A percentile compares a stretch with the other conserved stretches of the same genome.
phyloP scores from a whole-genome alignment of 2,888 invertebrate genomes.

The Heteromyza rotundicornis region DNA sequence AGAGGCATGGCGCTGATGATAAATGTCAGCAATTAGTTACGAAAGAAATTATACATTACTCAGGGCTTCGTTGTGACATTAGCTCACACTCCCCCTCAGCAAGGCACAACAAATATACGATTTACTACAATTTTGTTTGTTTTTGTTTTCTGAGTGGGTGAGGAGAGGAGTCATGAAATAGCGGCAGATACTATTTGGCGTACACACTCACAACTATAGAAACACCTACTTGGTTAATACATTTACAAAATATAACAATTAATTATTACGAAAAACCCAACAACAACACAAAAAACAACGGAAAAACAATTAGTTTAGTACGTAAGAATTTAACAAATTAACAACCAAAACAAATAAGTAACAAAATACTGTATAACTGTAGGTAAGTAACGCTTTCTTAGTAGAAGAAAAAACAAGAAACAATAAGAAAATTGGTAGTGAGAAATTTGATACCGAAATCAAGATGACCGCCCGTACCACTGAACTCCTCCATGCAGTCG shows the following conservation, averaged over 20 bases:
- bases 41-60: slow-evolving; percentile 11
- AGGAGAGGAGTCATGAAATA: too few relatives aligned
- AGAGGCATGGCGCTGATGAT: too few relatives aligned
- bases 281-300: background rate
- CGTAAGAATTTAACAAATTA: background rate
- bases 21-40: slow-evolving; percentile 6
- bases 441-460: slow-evolving; percentile 63
- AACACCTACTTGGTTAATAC: background rate
- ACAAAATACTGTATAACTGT: background rate
- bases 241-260: slow-evolving; percentile 3
- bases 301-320: background rate
- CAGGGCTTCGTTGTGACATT: background rate
- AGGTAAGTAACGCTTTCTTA: slow-evolving; percentile 27
- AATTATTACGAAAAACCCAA: slow-evolving; percentile 9
- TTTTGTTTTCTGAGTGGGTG: too few relatives aligned
- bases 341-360: background rate
- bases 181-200: too few relatives aligned
- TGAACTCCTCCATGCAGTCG: slow-evolving; percentile 95
- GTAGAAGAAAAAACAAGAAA: slow-evolving; percentile 34
- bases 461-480: slow-evolving; percentile 68
- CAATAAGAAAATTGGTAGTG: slow-evolving; percentile 49
- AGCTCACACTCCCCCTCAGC: background rate
- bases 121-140: too few relatives aligned
- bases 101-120: background rate
- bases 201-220: too few relatives aligned